phyloP scores from a whole-genome alignment of 2,888 invertebrate species.

The Cantharis nigra region DNA sequence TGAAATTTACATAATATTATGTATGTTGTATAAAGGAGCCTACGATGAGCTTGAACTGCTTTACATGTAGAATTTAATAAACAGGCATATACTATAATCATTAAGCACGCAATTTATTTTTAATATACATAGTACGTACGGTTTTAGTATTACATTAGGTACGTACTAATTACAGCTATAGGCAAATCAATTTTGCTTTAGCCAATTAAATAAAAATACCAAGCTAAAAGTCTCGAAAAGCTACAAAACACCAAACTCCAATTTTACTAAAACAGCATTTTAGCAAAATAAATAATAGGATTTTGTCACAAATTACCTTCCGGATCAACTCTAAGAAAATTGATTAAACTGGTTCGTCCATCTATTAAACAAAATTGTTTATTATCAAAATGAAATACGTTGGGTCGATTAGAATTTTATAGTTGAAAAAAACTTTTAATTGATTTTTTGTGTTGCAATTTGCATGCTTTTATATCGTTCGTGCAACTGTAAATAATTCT shows the following conservation, averaged over 20 bases:
- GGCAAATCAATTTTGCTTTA: constrained; percentile 36
- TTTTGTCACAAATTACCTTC: constrained; percentile 41
- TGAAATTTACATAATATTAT: not conserved
- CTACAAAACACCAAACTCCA: constrained; percentile 12
- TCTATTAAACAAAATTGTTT: constrained; percentile 39
- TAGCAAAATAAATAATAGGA: constrained; percentile 25
- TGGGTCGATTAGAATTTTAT: not conserved
- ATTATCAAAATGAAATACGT: not conserved
- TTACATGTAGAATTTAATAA: not conserved
- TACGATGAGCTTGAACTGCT: not conserved
- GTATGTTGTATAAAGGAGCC: not conserved
- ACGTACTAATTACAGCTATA: not conserved
- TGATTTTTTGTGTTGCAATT: not conserved
- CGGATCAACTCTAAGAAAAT: constrained; percentile 43
- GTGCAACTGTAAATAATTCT: not conserved
- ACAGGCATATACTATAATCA: not conserved
- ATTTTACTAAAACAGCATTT: constrained; percentile 13
- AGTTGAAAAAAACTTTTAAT: not conserved
- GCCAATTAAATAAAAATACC: constrained; percentile 10
- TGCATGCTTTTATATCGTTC: not conserved
- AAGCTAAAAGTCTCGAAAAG: not conserved
- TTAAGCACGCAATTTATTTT: not conserved
- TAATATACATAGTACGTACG: not conserved
- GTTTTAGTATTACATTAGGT: not conserved
- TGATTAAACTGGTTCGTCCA: constrained; percentile 49